Conservation (phyloP, 35 echinoderm and acorn worm species). For the Lytechinus variegatus region DNA sequence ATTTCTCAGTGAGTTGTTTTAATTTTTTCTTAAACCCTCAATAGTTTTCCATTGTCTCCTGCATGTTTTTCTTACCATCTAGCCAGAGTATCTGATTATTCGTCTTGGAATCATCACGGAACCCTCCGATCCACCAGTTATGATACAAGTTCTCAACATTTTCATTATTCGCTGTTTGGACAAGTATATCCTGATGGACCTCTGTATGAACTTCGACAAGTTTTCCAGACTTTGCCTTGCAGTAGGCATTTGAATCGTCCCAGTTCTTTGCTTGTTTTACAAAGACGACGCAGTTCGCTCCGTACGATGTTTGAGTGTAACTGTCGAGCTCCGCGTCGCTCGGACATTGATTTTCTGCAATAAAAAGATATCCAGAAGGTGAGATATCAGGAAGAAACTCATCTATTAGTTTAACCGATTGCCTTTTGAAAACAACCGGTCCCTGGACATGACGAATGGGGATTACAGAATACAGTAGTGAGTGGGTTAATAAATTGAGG, state of each 20-base stretch:
- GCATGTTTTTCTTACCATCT: not conserved
- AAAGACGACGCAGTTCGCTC: not conserved
- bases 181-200: not conserved
- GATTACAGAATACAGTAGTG: too few relatives aligned
- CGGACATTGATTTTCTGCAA: not conserved
- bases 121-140: constrained; percentile 23
- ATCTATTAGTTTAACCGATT: too few relatives aligned
- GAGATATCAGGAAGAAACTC: too few relatives aligned
- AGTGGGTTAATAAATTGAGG: too few relatives aligned
- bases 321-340: not conserved
- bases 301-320: not conserved
- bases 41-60: too few relatives aligned
- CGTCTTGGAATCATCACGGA: not conserved
- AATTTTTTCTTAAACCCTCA: too few relatives aligned
- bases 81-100: not conserved
- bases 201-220: not conserved
- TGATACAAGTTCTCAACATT: not conserved
- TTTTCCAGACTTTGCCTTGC: not conserved
- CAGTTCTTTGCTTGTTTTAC: not conserved
- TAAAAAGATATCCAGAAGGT: not conserved
- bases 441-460: too few relatives aligned
- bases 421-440: too few relatives aligned
- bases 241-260: not conserved
- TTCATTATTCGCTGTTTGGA: not conserved
- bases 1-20: too few relatives aligned